Evolutionary conservation across 2,888 invertebrate genomes (phyloP).

Genomic region (Saturnia japonica): DNA sequence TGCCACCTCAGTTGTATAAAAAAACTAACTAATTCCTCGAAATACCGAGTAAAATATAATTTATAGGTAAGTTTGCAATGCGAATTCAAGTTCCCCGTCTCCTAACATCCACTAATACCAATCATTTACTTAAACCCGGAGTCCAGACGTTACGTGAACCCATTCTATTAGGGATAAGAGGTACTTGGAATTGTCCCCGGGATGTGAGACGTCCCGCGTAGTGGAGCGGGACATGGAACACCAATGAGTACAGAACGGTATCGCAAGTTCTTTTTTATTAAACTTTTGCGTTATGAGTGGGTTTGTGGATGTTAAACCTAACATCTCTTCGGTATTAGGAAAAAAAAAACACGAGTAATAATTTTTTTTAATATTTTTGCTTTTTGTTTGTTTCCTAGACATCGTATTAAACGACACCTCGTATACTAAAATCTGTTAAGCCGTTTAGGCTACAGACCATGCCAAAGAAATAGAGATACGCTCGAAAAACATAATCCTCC

Average conservation of each 20-base stretch:
- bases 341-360: too few relatives aligned
- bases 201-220: slow-evolving; percentile 16
- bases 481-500: too few relatives aligned
- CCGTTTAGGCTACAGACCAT: too few relatives aligned
- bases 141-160: slow-evolving; percentile 42
- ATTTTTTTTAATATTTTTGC: too few relatives aligned
- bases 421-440: too few relatives aligned
- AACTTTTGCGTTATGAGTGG: neutral
- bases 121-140: slow-evolving; percentile 52
- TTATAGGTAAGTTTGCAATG: neutral
- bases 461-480: too few relatives aligned
- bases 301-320: neutral
- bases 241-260: neutral
- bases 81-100: slow-evolving; percentile 3
- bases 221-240: slow-evolving; percentile 1
- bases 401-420: too few relatives aligned
- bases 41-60: too few relatives aligned
- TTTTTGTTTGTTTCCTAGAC: too few relatives aligned
- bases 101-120: slow-evolving; percentile 39
- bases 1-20: too few relatives aligned
- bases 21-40: too few relatives aligned
- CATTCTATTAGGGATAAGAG: slow-evolving; percentile 49
- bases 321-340: neutral
- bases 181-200: slow-evolving; percentile 21
- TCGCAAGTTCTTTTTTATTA: neutral